Evolutionary conservation across 2,113 vertebrate genomes (phyloP), one percentile per base, ranked within the genome.

Genomic region (Lamprologus sp.): DNA sequence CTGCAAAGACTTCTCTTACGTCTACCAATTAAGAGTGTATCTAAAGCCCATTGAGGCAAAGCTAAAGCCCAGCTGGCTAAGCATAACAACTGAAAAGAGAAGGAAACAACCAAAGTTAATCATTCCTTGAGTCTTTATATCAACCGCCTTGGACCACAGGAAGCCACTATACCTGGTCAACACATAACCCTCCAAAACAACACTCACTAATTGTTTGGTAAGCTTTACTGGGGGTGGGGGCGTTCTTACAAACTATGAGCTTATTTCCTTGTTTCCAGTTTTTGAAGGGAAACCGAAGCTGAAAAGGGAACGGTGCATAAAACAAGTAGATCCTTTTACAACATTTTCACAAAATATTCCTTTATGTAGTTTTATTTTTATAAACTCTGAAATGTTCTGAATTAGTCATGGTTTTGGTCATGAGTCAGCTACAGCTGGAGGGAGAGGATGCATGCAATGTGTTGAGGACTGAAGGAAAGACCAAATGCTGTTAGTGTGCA

Each of bases 321-420:
- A 77, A 73, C 7, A 7, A 49, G 5, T 3, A 53, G 19, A 28
- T 3, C 45, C 26, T 31, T 47, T 47, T 5, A 75, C 21, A 49
- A 1, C 21, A 21, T 23, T 79, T 77, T 3, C 3, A 7, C 4
- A 65, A 40, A 45, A 33, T 8, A 49, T 23, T 21, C 31, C 65
- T 51, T 40, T 13, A 45, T 10, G 40, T 3, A 45, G 40, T 65
- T 56, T 81, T 40, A 37, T 54, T 33, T 40, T 6, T 60, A 79
- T 81, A 84, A 84, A 60, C 53, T 85, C 87, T 28, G 82, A 85
- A 31, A 56, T 84, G 82, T 49, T 84, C 26, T 55, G 23, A 49
- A 70, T 90, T 83, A 86, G 89, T 89, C 88, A 92, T 53, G 75
- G 77, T 82, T 85, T 88, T 68, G 85, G 86, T 91, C 84, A 91